A percentile compares a stretch with the other conserved stretches of the same genome.
Conservation (phyloP, 2,113 vertebrate genomes). For the Drymodes brunneopygia region DNA sequence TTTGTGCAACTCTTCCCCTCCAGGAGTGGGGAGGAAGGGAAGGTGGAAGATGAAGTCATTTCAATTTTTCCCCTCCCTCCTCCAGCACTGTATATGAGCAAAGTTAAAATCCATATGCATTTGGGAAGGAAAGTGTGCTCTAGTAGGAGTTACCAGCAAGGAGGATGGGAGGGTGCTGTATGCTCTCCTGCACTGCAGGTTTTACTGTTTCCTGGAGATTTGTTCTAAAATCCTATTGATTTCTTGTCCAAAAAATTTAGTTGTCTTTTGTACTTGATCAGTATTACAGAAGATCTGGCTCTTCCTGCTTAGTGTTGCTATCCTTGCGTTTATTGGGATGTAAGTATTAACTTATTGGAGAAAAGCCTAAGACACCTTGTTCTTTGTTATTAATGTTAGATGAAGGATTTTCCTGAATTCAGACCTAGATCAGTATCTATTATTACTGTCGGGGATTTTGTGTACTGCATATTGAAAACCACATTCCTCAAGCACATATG, state of each 20-base stretch:
- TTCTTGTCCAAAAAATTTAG: not conserved
- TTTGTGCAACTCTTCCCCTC: not conserved
- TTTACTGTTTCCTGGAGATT: not conserved
- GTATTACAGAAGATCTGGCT: not conserved
- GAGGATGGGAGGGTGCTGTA: conserved; percentile 5
- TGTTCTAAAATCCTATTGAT: conserved; percentile 2
- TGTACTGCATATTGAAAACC: not conserved
- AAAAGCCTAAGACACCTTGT: not conserved
- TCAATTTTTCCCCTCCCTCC: not conserved
- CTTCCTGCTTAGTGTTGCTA: not conserved
- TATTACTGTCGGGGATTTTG: not conserved
- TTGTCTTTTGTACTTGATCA: not conserved
- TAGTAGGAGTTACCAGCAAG: conserved; percentile 21
- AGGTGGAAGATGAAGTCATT: not conserved
- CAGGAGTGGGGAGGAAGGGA: not conserved
- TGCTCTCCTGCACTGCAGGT: conserved; percentile 28
- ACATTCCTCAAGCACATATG: not conserved
- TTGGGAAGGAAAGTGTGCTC: not conserved
- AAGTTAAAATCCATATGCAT: not conserved
- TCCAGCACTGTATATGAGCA: conserved; percentile 6
- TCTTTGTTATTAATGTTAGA: not conserved
- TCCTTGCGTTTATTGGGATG: not conserved
- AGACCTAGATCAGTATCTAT: not conserved
- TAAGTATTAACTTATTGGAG: not conserved
- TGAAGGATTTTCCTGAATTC: not conserved